phyloP scores from a whole-genome alignment of 2,797 vertebrate genomes.

The Clamator glandarius region DNA sequence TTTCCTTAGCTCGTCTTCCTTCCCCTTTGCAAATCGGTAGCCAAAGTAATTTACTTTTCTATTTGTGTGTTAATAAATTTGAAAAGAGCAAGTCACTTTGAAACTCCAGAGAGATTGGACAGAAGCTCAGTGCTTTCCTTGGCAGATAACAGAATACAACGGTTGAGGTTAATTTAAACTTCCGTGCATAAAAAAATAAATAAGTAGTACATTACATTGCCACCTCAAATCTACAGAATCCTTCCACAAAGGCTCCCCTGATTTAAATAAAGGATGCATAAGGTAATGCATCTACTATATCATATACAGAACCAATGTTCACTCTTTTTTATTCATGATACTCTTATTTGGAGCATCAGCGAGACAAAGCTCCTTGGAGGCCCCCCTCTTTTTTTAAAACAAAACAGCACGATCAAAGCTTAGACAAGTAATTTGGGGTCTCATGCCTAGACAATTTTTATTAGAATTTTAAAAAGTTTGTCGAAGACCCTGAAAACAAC shows the following conservation, averaged over 20 bases:
- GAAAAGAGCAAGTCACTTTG: slow-evolving; percentile 25
- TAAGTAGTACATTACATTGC: not conserved
- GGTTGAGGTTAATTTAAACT: slow-evolving; percentile 16
- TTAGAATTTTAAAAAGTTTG: slow-evolving; percentile 18
- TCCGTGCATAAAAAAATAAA: not conserved
- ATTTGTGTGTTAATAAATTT: slow-evolving; percentile 34
- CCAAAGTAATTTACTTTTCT: slow-evolving; percentile 30
- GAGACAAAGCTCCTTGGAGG: not conserved
- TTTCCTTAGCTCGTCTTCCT: not conserved
- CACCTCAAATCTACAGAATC: not conserved
- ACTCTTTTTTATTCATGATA: not conserved
- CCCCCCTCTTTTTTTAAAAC: not conserved
- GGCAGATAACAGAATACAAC: not conserved
- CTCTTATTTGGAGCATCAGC: not conserved
- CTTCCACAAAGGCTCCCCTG: not conserved
- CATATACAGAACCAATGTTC: not conserved
- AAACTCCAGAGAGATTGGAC: slow-evolving; percentile 13
- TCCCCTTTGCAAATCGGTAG: not conserved
- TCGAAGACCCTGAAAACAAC: not conserved
- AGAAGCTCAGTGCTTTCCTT: slow-evolving; percentile 39
- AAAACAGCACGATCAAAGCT: not conserved
- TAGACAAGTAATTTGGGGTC: not conserved
- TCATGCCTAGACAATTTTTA: not conserved
- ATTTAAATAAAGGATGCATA: slow-evolving; percentile 46
- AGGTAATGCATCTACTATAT: not conserved